Conservation (phyloP, 2,888 invertebrate genomes). For the Apamea crenata region DNA sequence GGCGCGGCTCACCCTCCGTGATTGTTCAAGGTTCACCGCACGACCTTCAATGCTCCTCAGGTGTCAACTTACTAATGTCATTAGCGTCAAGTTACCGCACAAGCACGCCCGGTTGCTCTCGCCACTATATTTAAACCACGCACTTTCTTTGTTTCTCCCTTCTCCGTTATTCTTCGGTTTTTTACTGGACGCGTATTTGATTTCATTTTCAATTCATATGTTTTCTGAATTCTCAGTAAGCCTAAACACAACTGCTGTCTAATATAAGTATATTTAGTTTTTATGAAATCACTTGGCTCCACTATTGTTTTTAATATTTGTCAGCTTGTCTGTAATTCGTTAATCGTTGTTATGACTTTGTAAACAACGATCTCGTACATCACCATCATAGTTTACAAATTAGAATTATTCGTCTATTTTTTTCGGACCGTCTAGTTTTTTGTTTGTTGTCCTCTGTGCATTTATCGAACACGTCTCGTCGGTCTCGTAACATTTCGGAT, state of each 20-base stretch:
- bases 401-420: slow-evolving; percentile 18
- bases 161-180: slow-evolving; percentile 24
- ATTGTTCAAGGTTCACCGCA: slow-evolving; percentile 76
- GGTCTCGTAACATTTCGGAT: slow-evolving; percentile 60
- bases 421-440: slow-evolving; percentile 11
- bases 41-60: slow-evolving; percentile 79
- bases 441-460: slow-evolving; percentile 31
- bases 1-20: slow-evolving; percentile 63
- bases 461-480: slow-evolving; percentile 36
- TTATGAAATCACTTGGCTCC: slow-evolving; percentile 29
- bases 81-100: slow-evolving; percentile 72
- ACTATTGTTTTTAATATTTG: slow-evolving; percentile 17
- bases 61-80: slow-evolving; percentile 78
- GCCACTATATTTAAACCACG: slow-evolving; percentile 35
- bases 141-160: slow-evolving; percentile 33
- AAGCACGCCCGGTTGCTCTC: slow-evolving; percentile 42
- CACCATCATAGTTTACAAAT: slow-evolving; percentile 12
- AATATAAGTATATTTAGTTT: not conserved
- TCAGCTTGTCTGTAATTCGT: slow-evolving; percentile 24
- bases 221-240: slow-evolving; percentile 34
- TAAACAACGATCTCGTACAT: slow-evolving; percentile 30
- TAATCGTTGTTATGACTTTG: slow-evolving; percentile 18
- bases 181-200: slow-evolving; percentile 21
- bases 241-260: slow-evolving; percentile 7
- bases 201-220: slow-evolving; percentile 27